A percentile compares a stretch with the other conserved stretches of the same genome.
Conservation (phyloP, 2,888 invertebrate genomes). For the Noctua janthina region DNA sequence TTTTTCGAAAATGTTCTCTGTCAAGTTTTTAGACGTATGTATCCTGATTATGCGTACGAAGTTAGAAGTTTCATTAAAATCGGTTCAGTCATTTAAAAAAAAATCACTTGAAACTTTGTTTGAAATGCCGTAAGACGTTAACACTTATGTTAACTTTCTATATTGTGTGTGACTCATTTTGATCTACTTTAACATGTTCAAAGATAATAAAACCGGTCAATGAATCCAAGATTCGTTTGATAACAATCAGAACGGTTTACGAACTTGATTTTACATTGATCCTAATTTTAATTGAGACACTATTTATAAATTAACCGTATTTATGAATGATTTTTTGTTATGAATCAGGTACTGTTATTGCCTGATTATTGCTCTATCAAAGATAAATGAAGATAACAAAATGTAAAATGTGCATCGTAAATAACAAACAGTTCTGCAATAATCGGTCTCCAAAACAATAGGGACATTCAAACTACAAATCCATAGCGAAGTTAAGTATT, state of each 20-base stretch:
- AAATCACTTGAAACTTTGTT: no score
- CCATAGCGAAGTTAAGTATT: not conserved
- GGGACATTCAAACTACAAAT: not conserved
- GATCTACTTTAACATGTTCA: conserved; percentile 1
- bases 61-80: no score
- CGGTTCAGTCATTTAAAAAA: no score
- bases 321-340: not conserved
- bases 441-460: not conserved
- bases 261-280: not conserved
- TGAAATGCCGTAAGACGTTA: no score
- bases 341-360: not conserved
- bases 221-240: not conserved
- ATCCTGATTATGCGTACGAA: no score
- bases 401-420: not conserved
- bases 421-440: not conserved
- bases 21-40: no score
- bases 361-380: not conserved
- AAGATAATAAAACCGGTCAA: conserved; percentile 1
- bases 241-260: not conserved
- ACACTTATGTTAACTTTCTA: conserved; percentile 25
- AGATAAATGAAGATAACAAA: conserved; percentile 1
- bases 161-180: conserved; percentile 19
- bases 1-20: no score
- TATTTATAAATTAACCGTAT: not conserved
- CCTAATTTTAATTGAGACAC: not conserved